Evolutionary conservation across 2,888 invertebrate genomes (phyloP), one percentile per base, ranked within the genome.

Genomic region (Theodoxus fluviatilis): DNA sequence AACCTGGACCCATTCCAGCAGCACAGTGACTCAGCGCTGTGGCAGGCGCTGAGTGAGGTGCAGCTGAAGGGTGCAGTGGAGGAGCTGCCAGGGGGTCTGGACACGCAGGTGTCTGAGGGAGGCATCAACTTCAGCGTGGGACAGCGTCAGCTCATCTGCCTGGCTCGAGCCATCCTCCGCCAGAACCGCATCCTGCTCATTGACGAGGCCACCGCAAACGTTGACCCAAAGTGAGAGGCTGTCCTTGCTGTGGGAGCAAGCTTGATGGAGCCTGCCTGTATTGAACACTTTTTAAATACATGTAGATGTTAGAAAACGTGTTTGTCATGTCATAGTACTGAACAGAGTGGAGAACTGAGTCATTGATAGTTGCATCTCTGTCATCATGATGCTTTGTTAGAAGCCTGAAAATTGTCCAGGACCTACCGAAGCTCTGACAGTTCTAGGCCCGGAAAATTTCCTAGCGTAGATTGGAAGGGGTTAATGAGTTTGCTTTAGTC

Each of bases 201-300:
- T 31, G 86, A 86, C 71, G 86, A 86, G 69, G 86, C 86, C 15
- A 87, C 87, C 15, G 86, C 87, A 31, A 86, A 86, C 75, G 86
- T 87, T 6, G 85, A 87, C 71, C 80, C 80, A 35, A 77, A 70
- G 84, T 82, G 31, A 75, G 81, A 43, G 47, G 74, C 69, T 18
- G 18, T 37, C 49, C 35, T 25, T 69, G 31, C 35, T 35, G 38
- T 63, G 18, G 18, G 7, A 55, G 28, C n/a, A n/a, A n/a, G n/a
- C n/a, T n/a, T n/a, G n/a, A n/a, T n/a, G n/a, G n/a, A n/a, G n/a
- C n/a, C n/a, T n/a, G n/a, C n/a, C n/a, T n/a, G n/a, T n/a, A n/a
- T n/a, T n/a, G n/a, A n/a, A n/a, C n/a, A n/a, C n/a, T n/a, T n/a
- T n/a, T n/a, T n/a, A n/a, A n/a, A n/a, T n/a, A n/a, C n/a, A n/a